Evolutionary conservation across 2,888 invertebrate species (phyloP).

Genomic region (Monochamus alternatus): DNA sequence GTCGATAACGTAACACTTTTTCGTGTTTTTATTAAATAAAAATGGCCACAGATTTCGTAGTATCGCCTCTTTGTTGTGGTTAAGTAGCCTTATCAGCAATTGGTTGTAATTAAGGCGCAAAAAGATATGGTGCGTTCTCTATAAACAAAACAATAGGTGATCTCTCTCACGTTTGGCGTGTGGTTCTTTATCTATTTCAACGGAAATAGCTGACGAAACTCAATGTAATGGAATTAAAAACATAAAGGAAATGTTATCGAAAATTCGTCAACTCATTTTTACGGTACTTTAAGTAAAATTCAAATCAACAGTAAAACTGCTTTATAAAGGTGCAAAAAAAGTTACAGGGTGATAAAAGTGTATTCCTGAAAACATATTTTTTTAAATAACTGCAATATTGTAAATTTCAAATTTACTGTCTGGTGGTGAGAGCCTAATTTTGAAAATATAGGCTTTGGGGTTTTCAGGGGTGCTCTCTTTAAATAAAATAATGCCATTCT

Average conservation of each 20-base stretch:
- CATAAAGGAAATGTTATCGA: slow-evolving; percentile 25
- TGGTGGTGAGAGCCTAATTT: too few species aligned
- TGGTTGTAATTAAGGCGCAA: slow-evolving; percentile 27
- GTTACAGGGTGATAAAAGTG: too few species aligned
- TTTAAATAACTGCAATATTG: too few species aligned
- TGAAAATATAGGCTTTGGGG: too few species aligned
- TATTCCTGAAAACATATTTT: too few species aligned
- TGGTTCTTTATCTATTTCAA: slow-evolving; percentile 13
- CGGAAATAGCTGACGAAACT: slow-evolving; percentile 27
- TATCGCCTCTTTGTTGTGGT: slow-evolving; percentile 30
- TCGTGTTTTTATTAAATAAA: slow-evolving; percentile 13
- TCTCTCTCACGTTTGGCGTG: slow-evolving; percentile 17
- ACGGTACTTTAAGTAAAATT: too few species aligned
- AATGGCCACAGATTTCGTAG: slow-evolving; percentile 22
- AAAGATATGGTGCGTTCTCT: slow-evolving; percentile 19
- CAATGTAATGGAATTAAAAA: slow-evolving; percentile 3
- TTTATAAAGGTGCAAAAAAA: too few species aligned
- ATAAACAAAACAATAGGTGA: slow-evolving; percentile 25
- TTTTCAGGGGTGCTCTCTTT: too few species aligned
- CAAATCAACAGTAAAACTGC: too few species aligned
- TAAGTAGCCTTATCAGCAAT: slow-evolving; percentile 26
- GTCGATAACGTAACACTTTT: slow-evolving; percentile 20
- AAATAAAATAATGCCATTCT: too few species aligned
- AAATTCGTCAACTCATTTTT: background rate
- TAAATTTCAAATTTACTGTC: too few species aligned